These are phyloP conservation scores for Eudasyphora cyanicolor DNA, from an alignment of 2,888 invertebrate species.

Conservation along the genomic window DNA sequence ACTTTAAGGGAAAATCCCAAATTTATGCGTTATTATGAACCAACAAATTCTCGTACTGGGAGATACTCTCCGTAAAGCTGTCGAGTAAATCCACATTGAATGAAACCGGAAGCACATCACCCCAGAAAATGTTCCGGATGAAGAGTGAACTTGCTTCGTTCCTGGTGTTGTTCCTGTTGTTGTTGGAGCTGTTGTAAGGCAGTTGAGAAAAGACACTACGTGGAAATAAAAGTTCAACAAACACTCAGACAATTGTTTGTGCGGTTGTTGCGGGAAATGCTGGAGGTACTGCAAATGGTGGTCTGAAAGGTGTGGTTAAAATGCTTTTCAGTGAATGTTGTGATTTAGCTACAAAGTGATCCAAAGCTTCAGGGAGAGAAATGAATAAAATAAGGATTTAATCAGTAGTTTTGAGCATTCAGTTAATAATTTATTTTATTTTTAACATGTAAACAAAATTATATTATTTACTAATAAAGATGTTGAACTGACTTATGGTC, in stretches of 20 bases:
- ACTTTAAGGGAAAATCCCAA: conserved; percentile 46
- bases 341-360: too few species aligned
- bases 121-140: conserved; percentile 16
- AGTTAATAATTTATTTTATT: too few species aligned
- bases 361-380: too few species aligned
- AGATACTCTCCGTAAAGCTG: conserved; percentile 2
- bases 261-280: background rate
- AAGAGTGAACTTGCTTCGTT: too few species aligned
- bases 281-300: background rate
- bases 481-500: too few species aligned
- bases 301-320: background rate
- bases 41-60: conserved; percentile 27
- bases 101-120: conserved; percentile 46
- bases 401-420: too few species aligned
- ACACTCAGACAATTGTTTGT: background rate
- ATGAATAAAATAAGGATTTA: too few species aligned
- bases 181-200: conserved; percentile 34
- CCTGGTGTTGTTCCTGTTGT: background rate
- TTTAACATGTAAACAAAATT: too few species aligned
- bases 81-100: conserved; percentile 28
- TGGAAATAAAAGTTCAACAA: conserved; percentile 10
- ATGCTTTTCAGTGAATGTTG: too few species aligned
- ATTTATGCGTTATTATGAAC: conserved; percentile 58
- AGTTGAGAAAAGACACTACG: conserved; percentile 42
- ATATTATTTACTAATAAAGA: too few species aligned